Evolutionary conservation across 2,888 invertebrate genomes (phyloP), one percentile per base, ranked within the genome.

Genomic region (Ectemnius lituratus): DNA sequence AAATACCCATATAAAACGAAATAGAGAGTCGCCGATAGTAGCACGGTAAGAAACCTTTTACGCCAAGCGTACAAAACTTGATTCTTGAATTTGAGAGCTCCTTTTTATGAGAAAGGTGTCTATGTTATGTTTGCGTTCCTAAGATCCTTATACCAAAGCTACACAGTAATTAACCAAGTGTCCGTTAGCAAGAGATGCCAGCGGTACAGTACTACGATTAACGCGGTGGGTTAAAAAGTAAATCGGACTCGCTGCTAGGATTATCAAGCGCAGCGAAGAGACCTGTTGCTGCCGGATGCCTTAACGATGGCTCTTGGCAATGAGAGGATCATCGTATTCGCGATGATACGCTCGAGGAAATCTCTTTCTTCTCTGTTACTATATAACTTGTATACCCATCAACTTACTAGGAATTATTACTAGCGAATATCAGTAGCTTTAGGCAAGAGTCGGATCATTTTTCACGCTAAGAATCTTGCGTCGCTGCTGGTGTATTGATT

Each of bases 251-350:
- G 56, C 14, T 63, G 71, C 69, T 63, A 18, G 23, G 63, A 57
- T 52, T 37, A 61, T 56, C 20, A 4, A 47, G 18, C 47, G 37
- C 37, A 23, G 13, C 11, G 23, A 3, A 4, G 37, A 8, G 20
- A 28, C 1, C 20, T 47, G 13, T 14, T 37, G 16, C 52, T 56
- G 62, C 28, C 49, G 49, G 16, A 58, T 56, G 62, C 28, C 49
- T 69, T 69, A 73, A 73, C 66, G 70, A 69, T 70, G 37, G 58
- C 62, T 61, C 49, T 52, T 57, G 66, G 61, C 63, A 62, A 72
- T 46, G 27, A 58, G 8, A 6, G 11, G 28, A 60, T 47, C 23
- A 49, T 16, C 56, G 46, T 67, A 67, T 71, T 52, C 62, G 37
- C 62, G 64, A 47, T 23, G 37, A 71, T 47, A 20, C 28, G 16